These are phyloP conservation scores for Ardeotis arabs DNA, from an alignment of 2,113 vertebrate species.

Conservation along the genomic window DNA sequence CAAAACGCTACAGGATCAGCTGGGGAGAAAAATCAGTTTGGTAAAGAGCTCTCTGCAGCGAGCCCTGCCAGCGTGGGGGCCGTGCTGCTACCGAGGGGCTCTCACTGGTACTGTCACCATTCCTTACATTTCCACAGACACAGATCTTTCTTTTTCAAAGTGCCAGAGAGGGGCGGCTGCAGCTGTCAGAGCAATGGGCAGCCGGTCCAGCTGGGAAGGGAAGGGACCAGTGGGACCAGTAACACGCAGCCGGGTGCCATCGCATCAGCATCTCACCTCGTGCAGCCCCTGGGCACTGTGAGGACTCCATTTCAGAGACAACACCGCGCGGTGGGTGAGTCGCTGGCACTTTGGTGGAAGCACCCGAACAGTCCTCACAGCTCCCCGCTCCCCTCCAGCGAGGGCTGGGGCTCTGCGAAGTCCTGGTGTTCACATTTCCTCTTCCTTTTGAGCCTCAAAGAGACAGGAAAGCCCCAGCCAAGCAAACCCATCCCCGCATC, in stretches of 20 bases:
- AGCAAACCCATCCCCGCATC: not conserved
- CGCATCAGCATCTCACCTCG: not conserved
- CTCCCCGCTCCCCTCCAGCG: not conserved
- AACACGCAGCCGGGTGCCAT: not conserved
- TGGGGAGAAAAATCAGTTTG: not conserved
- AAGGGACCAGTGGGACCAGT: not conserved
- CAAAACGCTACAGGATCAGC: not conserved
- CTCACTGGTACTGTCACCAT: accelerated
- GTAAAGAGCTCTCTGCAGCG: not conserved
- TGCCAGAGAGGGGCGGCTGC: not conserved
- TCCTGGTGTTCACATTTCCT: not conserved
- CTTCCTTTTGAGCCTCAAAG: not conserved
- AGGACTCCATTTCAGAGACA: not conserved
- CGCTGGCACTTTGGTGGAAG: not conserved
- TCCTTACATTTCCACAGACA: not conserved
- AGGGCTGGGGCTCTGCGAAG: not conserved
- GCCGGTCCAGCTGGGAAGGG: not conserved
- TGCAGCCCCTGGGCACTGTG: accelerated
- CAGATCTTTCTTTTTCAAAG: not conserved
- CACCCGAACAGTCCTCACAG: not conserved
- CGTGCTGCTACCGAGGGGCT: accelerated
- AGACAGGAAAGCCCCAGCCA: not conserved
- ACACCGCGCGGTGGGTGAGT: accelerated
- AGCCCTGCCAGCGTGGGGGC: not conserved
- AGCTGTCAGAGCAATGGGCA: accelerated